Conservation (phyloP, 2,888 invertebrate genomes). For the Parnassius smintheus region DNA sequence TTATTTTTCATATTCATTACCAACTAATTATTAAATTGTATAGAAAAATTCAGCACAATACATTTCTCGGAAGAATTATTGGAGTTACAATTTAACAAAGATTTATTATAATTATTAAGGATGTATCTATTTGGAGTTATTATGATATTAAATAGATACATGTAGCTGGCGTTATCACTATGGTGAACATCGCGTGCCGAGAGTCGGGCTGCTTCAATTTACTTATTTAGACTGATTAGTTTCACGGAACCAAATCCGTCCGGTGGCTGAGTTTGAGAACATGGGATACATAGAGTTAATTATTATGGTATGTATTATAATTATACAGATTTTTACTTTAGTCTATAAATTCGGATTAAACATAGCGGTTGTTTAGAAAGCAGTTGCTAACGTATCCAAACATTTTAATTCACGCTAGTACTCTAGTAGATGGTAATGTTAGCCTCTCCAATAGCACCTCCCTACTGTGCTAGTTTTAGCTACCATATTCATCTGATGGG, state of each 20-base stretch:
- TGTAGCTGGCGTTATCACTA: slow-evolving; percentile 26
- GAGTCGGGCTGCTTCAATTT: slow-evolving; percentile 61
- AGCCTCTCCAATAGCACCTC: no score
- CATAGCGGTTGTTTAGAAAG: no score
- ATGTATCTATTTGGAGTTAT: slow-evolving; percentile 15
- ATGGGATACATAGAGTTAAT: slow-evolving; percentile 33
- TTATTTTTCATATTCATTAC: no score
- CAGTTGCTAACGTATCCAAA: no score
- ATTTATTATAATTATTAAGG: slow-evolving; percentile 10
- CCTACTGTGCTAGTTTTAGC: no score
- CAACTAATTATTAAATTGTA: no score
- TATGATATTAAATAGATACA: slow-evolving; percentile 15
- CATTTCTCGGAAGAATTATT: slow-evolving; percentile 2
- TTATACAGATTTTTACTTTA: no score
- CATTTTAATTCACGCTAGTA: no score
- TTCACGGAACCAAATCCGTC: slow-evolving; percentile 77
- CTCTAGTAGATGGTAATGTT: no score
- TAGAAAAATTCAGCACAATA: not conserved
- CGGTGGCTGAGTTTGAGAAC: slow-evolving; percentile 55
- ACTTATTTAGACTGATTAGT: slow-evolving; percentile 77
- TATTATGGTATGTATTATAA: no score
- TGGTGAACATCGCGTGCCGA: slow-evolving; percentile 56
- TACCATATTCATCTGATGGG: no score
- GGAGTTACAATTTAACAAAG: slow-evolving; percentile 4
- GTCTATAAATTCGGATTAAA: no score